phyloP scores from a whole-genome alignment of 1,140 invertebrate species.

The Trachymyrmex cornetzi region DNA sequence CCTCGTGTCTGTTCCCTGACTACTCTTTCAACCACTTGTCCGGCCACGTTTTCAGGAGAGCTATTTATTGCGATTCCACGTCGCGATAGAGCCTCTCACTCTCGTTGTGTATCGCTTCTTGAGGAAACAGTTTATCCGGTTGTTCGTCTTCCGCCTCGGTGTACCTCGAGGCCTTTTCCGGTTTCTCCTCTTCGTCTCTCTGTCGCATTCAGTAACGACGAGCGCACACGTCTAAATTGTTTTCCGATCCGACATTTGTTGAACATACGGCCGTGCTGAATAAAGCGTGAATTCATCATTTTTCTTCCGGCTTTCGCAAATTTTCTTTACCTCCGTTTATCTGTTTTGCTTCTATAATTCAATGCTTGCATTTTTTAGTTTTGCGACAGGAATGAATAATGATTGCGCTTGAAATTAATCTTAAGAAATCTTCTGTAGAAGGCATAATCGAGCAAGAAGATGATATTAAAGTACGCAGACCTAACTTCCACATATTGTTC shows the following conservation, averaged over 20 bases:
- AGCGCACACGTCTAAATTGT: slow-evolving; percentile 68
- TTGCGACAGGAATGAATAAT: background rate
- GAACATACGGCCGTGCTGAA: slow-evolving; percentile 34
- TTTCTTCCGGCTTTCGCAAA: background rate
- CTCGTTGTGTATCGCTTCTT: slow-evolving; percentile 31
- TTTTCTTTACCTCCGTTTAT: background rate
- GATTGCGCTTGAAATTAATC: background rate
- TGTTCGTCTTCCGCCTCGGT: slow-evolving; percentile 44
- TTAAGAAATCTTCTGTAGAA: background rate
- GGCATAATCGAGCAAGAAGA: background rate
- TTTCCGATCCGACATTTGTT: slow-evolving; percentile 72
- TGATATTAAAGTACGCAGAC: background rate
- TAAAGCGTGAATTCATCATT: slow-evolving; percentile 55
- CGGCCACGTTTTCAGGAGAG: slow-evolving; percentile 48
- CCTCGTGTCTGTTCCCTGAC: background rate
- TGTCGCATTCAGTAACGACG: slow-evolving; percentile 18
- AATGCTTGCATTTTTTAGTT: background rate
- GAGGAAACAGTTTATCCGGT: slow-evolving; percentile 58
- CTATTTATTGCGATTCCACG: slow-evolving; percentile 73
- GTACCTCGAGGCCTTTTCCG: slow-evolving; percentile 47
- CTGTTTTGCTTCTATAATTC: background rate
- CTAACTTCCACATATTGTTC: background rate
- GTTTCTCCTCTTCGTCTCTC: slow-evolving; percentile 10
- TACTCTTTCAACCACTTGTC: slow-evolving; percentile 66
- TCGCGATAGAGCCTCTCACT: slow-evolving; percentile 47